Percentiles rank a stretch among this genome's conserved stretches.
Evolutionary conservation across 92 coral and sea anemone genomes (phyloP).

Genomic region (Heteractis magnifica): DNA sequence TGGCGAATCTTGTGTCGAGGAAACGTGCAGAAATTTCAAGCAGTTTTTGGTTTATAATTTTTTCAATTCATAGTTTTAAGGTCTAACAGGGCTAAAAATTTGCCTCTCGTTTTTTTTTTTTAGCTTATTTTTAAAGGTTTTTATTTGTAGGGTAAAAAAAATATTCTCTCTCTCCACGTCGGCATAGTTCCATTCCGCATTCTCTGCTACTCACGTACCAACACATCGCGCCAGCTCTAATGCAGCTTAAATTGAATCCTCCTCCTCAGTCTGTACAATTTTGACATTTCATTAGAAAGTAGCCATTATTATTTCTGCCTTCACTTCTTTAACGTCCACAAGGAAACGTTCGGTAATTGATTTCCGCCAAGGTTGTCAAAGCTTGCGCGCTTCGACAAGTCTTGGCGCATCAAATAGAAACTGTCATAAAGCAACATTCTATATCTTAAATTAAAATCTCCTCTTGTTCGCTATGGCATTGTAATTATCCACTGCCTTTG

Average conservation of each 20-base stretch:
- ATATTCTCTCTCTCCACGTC: too few relatives aligned
- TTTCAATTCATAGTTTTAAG: too few relatives aligned
- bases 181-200: not conserved
- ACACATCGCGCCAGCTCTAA: not conserved
- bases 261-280: not conserved
- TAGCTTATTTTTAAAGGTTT: not conserved
- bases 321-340: not conserved
- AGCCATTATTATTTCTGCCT: not conserved
- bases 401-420: conserved; percentile 3
- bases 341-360: not conserved
- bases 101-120: not conserved
- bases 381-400: conserved; percentile 9
- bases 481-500: not conserved
- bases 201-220: not conserved
- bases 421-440: not conserved
- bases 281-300: not conserved
- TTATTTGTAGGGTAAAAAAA: too few relatives aligned
- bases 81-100: too few relatives aligned
- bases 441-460: conserved; percentile 2
- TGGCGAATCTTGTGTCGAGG: too few relatives aligned
- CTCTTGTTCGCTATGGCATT: not conserved
- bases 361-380: conserved; percentile 4
- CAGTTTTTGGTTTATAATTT: too few relatives aligned
- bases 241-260: not conserved
- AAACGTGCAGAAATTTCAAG: too few relatives aligned